Evolutionary conservation across 1,140 invertebrate genomes (phyloP).

Genomic region (Pogonognathellus flavescens): DNA sequence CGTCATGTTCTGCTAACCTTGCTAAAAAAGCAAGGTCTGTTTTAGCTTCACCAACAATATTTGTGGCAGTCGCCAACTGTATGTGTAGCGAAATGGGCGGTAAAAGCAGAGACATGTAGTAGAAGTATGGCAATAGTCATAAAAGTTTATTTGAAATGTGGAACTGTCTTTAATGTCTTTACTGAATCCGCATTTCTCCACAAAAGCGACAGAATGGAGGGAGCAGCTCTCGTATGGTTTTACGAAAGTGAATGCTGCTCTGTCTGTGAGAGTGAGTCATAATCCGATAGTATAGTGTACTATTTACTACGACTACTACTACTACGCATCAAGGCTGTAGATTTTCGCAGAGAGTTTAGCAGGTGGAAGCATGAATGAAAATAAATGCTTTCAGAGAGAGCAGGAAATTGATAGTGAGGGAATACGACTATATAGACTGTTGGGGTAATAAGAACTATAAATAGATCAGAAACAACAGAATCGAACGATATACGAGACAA

Average conservation of each 20-base stretch:
- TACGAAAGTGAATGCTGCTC: not conserved
- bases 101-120: not conserved
- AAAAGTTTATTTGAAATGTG: constrained; percentile 47
- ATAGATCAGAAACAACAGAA: not conserved
- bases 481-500: not conserved
- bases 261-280: too few species aligned
- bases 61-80: not conserved
- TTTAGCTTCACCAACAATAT: not conserved
- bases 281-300: too few species aligned
- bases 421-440: not conserved
- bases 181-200: not conserved
- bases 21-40: too few species aligned
- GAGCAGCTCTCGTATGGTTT: not conserved
- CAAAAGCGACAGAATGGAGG: not conserved
- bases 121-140: constrained; percentile 5
- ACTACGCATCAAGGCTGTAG: not conserved
- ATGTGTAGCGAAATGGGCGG: not conserved
- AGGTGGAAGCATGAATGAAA: constrained; percentile 15
- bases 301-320: too few species aligned
- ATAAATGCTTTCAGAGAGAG: not conserved
- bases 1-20: too few species aligned
- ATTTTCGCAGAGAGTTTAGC: too few species aligned
- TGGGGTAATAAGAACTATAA: not conserved
- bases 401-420: not conserved
- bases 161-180: constrained; percentile 13